Evolutionary conservation across 2,797 vertebrate species (phyloP).

Genomic region (Hydrolagus colliei): DNA sequence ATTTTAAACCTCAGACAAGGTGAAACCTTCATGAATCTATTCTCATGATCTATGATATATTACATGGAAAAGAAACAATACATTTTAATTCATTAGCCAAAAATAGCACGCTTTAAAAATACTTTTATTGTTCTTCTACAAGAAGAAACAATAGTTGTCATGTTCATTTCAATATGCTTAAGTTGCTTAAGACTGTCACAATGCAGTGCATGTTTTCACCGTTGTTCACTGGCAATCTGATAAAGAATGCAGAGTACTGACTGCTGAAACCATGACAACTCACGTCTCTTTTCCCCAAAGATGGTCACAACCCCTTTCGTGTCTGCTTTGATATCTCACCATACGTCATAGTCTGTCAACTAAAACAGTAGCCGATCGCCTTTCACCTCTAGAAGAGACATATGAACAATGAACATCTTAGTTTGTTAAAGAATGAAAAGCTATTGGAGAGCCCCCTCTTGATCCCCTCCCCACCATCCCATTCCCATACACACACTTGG

Average conservation of each 20-base stretch:
- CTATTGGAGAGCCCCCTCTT: background rate
- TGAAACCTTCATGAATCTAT: too few relatives aligned
- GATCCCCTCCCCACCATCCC: too few relatives aligned
- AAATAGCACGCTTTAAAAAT: background rate
- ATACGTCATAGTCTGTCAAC: background rate
- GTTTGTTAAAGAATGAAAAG: background rate
- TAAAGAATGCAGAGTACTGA: background rate
- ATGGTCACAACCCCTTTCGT: background rate
- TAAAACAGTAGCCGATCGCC: background rate
- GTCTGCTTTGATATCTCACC: background rate
- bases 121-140: background rate
- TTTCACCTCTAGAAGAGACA: background rate
- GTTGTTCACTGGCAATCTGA: background rate
- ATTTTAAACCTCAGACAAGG: too few relatives aligned
- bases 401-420: background rate
- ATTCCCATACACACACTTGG: background rate
- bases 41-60: background rate
- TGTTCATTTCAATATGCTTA: background rate
- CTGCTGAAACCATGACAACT: background rate
- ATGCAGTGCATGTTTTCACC: background rate
- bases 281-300: background rate
- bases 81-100: background rate
- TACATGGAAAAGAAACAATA: background rate
- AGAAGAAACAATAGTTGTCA: background rate
- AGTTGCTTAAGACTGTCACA: background rate